These are phyloP conservation scores for Palythoa grandiflora DNA, from an alignment of 92 coral and sea anemone species.

Conservation along the genomic window DNA sequence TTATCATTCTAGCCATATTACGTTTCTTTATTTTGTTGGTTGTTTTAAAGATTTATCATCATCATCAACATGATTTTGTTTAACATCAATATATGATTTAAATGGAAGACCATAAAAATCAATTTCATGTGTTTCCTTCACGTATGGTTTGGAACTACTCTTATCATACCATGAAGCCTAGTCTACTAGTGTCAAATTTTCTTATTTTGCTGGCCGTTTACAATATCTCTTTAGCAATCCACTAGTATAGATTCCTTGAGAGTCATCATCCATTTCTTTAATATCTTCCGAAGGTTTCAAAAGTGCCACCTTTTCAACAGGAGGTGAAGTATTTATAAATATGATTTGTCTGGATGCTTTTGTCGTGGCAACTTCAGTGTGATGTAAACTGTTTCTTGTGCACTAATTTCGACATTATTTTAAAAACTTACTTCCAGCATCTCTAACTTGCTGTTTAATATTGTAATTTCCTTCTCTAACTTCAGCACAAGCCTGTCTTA, in stretches of 20 bases:
- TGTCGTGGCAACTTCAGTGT: constrained; percentile 38
- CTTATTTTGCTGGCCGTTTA: constrained; percentile 46
- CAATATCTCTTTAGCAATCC: constrained; percentile 57
- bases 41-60: constrained; percentile 27
- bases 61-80: constrained; percentile 65
- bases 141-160: constrained; percentile 40
- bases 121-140: constrained; percentile 36
- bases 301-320: constrained; percentile 52
- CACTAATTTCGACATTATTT: background rate
- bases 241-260: constrained; percentile 54
- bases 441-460: constrained; percentile 59
- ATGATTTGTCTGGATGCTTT: constrained; percentile 28
- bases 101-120: constrained; percentile 42
- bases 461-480: constrained; percentile 29
- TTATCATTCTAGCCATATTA: background rate
- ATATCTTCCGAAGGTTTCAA: constrained; percentile 40
- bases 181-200: constrained; percentile 60
- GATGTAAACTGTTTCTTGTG: background rate
- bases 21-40: constrained; percentile 16
- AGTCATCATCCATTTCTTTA: constrained; percentile 27
- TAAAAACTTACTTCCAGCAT: constrained; percentile 37
- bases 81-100: constrained; percentile 18
- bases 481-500: constrained; percentile 16
- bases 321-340: constrained; percentile 37
- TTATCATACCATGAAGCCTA: constrained; percentile 72